Evolutionary conservation across 2,113 vertebrate genomes (phyloP), one percentile per base, ranked within the genome.

Genomic region (Tachycineta bicolor): DNA sequence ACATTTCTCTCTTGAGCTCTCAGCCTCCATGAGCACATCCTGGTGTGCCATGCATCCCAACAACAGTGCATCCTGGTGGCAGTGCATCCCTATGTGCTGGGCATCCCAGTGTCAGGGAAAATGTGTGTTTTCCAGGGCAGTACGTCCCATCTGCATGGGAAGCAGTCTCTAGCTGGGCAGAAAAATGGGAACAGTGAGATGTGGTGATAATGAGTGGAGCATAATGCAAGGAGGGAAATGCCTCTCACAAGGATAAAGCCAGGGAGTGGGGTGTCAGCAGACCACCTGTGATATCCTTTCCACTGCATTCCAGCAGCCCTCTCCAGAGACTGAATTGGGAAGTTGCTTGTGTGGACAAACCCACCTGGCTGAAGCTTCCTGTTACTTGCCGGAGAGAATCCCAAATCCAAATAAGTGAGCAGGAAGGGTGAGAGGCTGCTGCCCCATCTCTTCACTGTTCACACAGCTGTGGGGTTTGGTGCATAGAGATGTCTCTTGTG

Each of bases 291-390:
- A 10, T 6, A 33, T 25, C 37, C 46, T 90, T 53, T 49, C 33
- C 25, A 6, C 23, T 52, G 33, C 37, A 18, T 47, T 43, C 2
- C 3, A 60, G 65, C 65, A 34, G 4, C 33, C 24, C 31, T 5
- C 44, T 69, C 2, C 2, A 41, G 34, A 68, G 55, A 8, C 3
- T 14, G 41, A 58, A 12, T 2, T 0, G 0, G 33, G 37, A 44
- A 56, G 63, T 44, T 41, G 71, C 37, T 81, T 8, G 1, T 56
- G 41, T 56, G 49, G 47, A 49, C n/a, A 53, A 62, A 68, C 29
- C 9, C 2, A 0, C 34, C 14, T 23, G 47, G 34, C 25, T 1
- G 1, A 80, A 86, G 24, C 16, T 64, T 75, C 59, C 68, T 4
- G 2, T n/a, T 26, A 28, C 4, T n/a, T 63, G 22, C 37, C 23